Evolutionary conservation across 2,113 vertebrate genomes (phyloP), one percentile per base, ranked within the genome.

Genomic region (Sterrhoptilus dennistouni): DNA sequence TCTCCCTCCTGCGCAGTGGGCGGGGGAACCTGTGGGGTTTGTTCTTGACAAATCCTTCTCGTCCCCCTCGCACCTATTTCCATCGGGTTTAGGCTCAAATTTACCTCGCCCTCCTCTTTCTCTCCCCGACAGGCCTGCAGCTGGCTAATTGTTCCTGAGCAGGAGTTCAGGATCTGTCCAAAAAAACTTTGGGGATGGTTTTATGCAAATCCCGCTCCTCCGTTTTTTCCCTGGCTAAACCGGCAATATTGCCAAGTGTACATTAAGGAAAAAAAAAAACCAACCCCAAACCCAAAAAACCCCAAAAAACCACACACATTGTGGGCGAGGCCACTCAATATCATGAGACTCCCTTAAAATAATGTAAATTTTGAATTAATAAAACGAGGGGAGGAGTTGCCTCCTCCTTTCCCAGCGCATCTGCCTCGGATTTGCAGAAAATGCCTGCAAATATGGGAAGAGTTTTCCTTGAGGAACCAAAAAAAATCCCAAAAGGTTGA

Each of bases 231-330:
- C 92, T 87, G 90, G 93, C 22, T 88, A 75, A 93, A 90, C 93
- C 23, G 5, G 93, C 83, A 89, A 70, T 57, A 60, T 96, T 90
- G 78, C 76, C 92, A 95, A 88, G 59, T 6, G 23, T 27, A 80
- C 85, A 84, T 92, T 70, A 85, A 83, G 87, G 42, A 33, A 33
- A 63, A 82, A 56, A 16, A 33, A 27, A 63, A 33, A 31, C 2
- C 17, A 38, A 38, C 38, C 38, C 49, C 76, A 76, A 96, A 89
- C 16, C 71, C 94, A 2, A 56, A 95, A 95, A 95, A 45, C 90
- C 94, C 90, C 93, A 77, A 78, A 95, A 95, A 96, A 70, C 96
- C 95, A 95, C 96, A 97, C 95, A 97, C 94, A 89, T 95, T 95
- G 96, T 92, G 92, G 95, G 92, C 11, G 93, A 96, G 96, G 93